A percentile compares a stretch with the other conserved stretches of the same genome.
Conservation (phyloP, 2,888 invertebrate species). For the Alentia gelatinosa region DNA sequence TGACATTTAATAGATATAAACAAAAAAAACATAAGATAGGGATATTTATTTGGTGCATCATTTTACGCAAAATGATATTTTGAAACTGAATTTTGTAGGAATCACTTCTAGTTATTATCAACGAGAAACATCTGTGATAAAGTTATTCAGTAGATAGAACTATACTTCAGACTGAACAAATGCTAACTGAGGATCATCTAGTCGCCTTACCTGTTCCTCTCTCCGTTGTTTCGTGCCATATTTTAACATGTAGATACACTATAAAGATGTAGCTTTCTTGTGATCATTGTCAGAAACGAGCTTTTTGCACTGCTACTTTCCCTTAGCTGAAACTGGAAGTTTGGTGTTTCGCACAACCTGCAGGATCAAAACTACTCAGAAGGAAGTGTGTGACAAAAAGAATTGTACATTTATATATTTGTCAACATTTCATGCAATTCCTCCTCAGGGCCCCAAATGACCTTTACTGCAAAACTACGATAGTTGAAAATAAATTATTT, state of each 20-base stretch:
- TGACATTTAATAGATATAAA: no score
- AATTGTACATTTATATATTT: not conserved
- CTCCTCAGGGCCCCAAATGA: not conserved
- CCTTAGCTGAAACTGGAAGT: not conserved
- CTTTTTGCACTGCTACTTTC: not conserved
- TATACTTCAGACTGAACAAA: not conserved
- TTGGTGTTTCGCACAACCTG: constrained; percentile 24
- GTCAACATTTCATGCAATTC: not conserved
- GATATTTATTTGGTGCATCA: no score
- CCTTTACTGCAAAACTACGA: not conserved
- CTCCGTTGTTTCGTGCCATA: not conserved
- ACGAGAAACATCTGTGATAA: not conserved
- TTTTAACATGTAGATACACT: not conserved
- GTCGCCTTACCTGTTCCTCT: not conserved
- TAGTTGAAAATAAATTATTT: not conserved
- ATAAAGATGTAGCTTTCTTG: not conserved
- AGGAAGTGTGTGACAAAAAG: not conserved
- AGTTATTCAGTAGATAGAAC: not conserved
- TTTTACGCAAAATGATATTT: no score
- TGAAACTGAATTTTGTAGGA: no score
- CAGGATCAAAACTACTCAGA: not conserved
- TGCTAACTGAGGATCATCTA: not conserved
- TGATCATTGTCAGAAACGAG: not conserved
- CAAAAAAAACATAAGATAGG: no score
- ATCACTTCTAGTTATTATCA: not conserved